Base-by-base conservation (phyloP, 2,888 invertebrate species). In the Campaea margaritaria region DNA sequence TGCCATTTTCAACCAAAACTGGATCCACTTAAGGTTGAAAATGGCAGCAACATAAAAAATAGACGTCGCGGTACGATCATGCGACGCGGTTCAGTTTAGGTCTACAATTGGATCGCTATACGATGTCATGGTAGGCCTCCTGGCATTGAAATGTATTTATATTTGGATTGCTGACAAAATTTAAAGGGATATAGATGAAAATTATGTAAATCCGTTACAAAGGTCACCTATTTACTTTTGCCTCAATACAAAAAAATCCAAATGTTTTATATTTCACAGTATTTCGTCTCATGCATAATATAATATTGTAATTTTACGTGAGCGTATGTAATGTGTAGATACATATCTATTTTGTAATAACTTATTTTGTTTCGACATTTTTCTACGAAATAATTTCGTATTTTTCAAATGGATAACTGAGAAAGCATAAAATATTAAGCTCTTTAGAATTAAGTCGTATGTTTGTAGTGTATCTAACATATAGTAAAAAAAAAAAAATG, bases 201-300 rank as follows among this genome's bases (percentile, higher is more conserved):
- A n/a, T n/a, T n/a, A n/a, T n/a, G n/a, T n/a, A 21, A 21, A 21
- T 21, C 21, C 5, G 21, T 21, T 21, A 21, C n/a, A n/a, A n/a
- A n/a, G n/a, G n/a, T n/a, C n/a, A n/a, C n/a, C n/a, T n/a, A n/a
- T n/a, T n/a, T n/a, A n/a, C n/a, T n/a, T n/a, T n/a, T n/a, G n/a
- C n/a, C n/a, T n/a, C n/a, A n/a, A n/a, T n/a, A n/a, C n/a, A n/a
- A n/a, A n/a, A n/a, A n/a, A n/a, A n/a, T n/a, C n/a, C n/a, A 31
- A 31, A 31, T 31, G 12, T 45, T 34, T 15, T 41, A n/a, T 41
- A 46, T 58, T 36, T 28, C 34, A 49, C 65, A 74, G 70, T 74
- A 74, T 72, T 74, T 61, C 31, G 21, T 72, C 67, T 71, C 62
- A 52, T 54, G 16, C 39, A 46, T 64, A 36, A n/a, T 43, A 36